These are phyloP conservation scores for Plutomurus gul DNA, from an alignment of 1,140 invertebrate species.

Conservation along the genomic window DNA sequence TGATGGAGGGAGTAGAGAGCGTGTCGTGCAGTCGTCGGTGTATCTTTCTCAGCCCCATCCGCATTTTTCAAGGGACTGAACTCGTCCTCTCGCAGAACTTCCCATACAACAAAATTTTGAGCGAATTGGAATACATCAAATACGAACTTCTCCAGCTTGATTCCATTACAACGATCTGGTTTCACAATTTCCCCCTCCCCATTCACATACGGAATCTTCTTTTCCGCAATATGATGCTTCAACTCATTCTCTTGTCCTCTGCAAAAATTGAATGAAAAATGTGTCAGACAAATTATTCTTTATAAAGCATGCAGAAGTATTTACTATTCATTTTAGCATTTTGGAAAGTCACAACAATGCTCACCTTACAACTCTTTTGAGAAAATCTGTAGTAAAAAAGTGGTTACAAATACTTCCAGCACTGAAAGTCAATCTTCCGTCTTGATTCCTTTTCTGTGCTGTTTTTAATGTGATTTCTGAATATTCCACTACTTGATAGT, in stretches of 20 bases:
- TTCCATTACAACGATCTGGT: conserved; percentile 87
- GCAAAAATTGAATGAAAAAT: conserved; percentile 39
- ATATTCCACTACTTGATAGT: conserved; percentile 95
- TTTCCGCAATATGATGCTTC: conserved; percentile 93
- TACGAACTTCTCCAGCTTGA: conserved; percentile 97
- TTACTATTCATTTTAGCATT: no score
- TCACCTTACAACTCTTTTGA: conserved; percentile 65
- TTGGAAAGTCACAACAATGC: no score
- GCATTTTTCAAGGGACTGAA: conserved; percentile 97
- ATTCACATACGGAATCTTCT: conserved; percentile 92
- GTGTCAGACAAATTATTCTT: background rate
- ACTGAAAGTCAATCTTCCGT: conserved; percentile 81
- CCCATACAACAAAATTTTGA: conserved; percentile 88
- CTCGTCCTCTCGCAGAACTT: conserved; percentile 88
- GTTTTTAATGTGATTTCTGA: conserved; percentile 90
- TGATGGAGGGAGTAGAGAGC: conserved; percentile 82
- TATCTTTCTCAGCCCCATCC: conserved; percentile 83
- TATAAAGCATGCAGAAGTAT: no score
- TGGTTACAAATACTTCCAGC: conserved; percentile 99
- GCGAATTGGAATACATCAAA: conserved; percentile 98
- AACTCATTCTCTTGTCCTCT: conserved; percentile 71
- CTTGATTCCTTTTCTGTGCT: conserved; percentile 73
- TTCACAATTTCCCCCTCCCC: conserved; percentile 70
- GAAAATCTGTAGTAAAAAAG: conserved; percentile 88
- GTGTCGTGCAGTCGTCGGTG: conserved; percentile 79